Evolutionary conservation across 2,888 invertebrate species (phyloP).

Genomic region (Rotaria macrura): DNA sequence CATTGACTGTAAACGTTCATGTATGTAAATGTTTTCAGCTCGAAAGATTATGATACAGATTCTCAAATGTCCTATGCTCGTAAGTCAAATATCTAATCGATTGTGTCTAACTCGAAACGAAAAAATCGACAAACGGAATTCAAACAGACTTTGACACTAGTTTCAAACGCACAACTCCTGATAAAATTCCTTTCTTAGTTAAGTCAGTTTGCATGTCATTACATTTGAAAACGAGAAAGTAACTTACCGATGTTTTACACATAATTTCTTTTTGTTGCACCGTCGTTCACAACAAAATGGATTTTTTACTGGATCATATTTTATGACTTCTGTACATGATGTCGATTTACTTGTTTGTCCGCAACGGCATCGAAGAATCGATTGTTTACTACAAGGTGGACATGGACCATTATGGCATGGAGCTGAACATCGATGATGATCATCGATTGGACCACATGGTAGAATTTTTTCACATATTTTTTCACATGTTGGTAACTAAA

Average conservation of each 20-base stretch:
- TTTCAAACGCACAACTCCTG: no score
- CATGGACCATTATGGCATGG: constrained; percentile 65
- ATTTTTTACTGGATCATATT: constrained; percentile 35
- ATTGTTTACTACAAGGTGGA: constrained; percentile 65
- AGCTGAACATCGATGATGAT: constrained; percentile 61
- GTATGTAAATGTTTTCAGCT: no score
- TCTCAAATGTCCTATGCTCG: no score
- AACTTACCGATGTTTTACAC: constrained; percentile 44
- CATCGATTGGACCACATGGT: constrained; percentile 52
- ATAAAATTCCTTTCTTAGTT: no score
- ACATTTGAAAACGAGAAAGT: no score
- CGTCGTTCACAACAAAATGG: constrained; percentile 64
- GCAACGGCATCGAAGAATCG: constrained; percentile 69
- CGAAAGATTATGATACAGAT: no score
- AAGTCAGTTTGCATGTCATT: no score
- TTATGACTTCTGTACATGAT: constrained; percentile 41
- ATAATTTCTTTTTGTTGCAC: constrained; percentile 62
- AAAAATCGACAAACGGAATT: no score
- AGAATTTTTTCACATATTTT: constrained; percentile 60
- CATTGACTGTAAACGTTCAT: no score
- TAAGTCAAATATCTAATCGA: no score
- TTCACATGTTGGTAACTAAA: constrained; percentile 71
- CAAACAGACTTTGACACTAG: no score
- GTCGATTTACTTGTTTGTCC: constrained; percentile 64
- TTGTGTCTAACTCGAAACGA: no score